Conservation (phyloP, 2,888 invertebrate genomes). For the Aspidiotus rigidus region DNA sequence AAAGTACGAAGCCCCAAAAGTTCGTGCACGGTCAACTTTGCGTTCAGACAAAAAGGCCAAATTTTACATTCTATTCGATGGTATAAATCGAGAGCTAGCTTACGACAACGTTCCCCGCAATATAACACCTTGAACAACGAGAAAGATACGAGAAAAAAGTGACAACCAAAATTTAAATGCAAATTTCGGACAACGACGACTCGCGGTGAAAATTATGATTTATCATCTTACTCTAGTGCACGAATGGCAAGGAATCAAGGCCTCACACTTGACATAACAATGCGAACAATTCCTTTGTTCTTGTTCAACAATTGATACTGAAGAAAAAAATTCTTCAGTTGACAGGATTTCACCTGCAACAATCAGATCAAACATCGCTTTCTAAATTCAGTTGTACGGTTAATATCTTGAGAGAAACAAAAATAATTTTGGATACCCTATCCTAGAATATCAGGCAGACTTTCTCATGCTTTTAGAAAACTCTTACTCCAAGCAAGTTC, state of each 20-base stretch:
- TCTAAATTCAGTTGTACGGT: background rate
- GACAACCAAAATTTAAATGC: background rate
- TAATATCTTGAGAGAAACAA: too few relatives aligned
- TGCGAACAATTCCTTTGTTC: background rate
- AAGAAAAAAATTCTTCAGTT: background rate
- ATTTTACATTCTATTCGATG: slow-evolving; percentile 6
- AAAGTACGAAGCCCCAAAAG: background rate
- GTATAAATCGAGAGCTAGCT: background rate
- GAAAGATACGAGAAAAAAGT: background rate
- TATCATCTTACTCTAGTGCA: background rate
- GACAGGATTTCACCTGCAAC: background rate
- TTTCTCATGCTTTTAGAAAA: too few relatives aligned
- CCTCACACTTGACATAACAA: background rate
- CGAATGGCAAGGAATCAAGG: background rate
- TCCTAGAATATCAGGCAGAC: too few relatives aligned
- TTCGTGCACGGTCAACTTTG: background rate
- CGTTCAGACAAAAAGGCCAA: background rate
- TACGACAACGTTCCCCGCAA: slow-evolving; percentile 2
- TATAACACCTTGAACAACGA: background rate
- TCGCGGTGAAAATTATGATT: background rate
- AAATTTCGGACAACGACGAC: background rate
- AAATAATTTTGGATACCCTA: background rate
- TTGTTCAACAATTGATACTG: background rate
- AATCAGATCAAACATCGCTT: background rate
- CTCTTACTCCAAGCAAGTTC: too few relatives aligned